These are phyloP conservation scores for Drosophila mulleri DNA, from an alignment of 2,888 invertebrate species.

Conservation along the genomic window DNA sequence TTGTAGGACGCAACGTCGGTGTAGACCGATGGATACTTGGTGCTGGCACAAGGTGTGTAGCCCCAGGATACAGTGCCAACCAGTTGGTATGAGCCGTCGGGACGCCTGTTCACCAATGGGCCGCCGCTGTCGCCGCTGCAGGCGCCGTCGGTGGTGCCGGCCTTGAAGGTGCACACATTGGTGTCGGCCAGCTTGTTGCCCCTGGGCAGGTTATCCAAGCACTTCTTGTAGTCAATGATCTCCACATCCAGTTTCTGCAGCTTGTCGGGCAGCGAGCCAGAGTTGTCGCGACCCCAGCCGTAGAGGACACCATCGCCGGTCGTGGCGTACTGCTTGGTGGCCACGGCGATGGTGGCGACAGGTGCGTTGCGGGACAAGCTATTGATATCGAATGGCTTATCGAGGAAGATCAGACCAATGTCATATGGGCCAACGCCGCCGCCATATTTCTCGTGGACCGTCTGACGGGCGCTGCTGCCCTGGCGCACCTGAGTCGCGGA, in stretches of 20 bases:
- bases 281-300: slow-evolving; percentile 81
- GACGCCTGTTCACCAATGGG: slow-evolving; percentile 67
- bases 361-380: slow-evolving; percentile 58
- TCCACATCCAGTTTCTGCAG: slow-evolving; percentile 75
- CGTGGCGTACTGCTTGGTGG: slow-evolving; percentile 54
- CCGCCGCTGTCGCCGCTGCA: slow-evolving; percentile 85
- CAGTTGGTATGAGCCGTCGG: slow-evolving; percentile 37
- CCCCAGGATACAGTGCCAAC: slow-evolving; percentile 86
- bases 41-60: slow-evolving; percentile 84
- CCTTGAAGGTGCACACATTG: slow-evolving; percentile 78
- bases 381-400: slow-evolving; percentile 72
- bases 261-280: slow-evolving; percentile 58
- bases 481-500: slow-evolving; percentile 65
- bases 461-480: slow-evolving; percentile 52
- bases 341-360: slow-evolving; percentile 60
- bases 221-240: slow-evolving; percentile 62
- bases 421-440: slow-evolving; percentile 86
- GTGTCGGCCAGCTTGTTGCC: slow-evolving; percentile 44
- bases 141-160: slow-evolving; percentile 83
- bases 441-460: slow-evolving; percentile 79
- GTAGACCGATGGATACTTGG: slow-evolving; percentile 85
- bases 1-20: slow-evolving; percentile 78
- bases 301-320: slow-evolving; percentile 63
- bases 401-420: slow-evolving; percentile 85
- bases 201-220: slow-evolving; percentile 61